These are phyloP conservation scores for Rhagoletis pomonella DNA, from an alignment of 1,140 invertebrate genomes.

Conservation along the genomic window DNA sequence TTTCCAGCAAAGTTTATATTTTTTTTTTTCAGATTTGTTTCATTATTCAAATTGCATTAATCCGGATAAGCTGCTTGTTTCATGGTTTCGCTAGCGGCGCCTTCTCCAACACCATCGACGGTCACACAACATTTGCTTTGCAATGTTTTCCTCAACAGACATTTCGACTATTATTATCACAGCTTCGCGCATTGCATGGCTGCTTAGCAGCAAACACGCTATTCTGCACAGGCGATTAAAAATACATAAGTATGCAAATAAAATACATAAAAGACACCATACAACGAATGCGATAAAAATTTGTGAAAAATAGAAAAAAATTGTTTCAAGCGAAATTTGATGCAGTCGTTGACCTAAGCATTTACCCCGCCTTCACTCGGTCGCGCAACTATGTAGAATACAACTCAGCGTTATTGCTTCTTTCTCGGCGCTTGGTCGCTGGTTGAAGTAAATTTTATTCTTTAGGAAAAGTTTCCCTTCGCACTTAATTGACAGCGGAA, in stretches of 20 bases:
- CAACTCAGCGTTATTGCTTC: neutral
- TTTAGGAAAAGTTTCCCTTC: neutral
- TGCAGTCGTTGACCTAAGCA: no score
- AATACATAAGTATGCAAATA: neutral
- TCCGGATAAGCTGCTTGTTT: constrained; percentile 35
- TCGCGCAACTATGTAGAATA: neutral
- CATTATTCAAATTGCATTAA: constrained; percentile 42
- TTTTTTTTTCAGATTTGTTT: neutral
- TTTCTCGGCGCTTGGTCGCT: neutral
- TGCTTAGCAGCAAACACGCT: neutral
- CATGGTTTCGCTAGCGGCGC: constrained; percentile 12
- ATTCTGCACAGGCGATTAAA: neutral
- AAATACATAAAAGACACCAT: no score
- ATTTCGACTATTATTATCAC: constrained; percentile 12
- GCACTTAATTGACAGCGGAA: constrained; percentile 8
- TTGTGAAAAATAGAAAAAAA: neutral
- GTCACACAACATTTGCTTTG: constrained; percentile 8
- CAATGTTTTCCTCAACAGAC: neutral
- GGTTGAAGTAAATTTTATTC: neutral
- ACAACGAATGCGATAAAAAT: neutral
- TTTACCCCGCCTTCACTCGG: neutral
- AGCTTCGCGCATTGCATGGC: constrained; percentile 7
- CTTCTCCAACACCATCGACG: neutral
- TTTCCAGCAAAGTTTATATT: neutral
- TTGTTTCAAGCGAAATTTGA: neutral